Evolutionary conservation across 2,113 vertebrate genomes (phyloP).

Genomic region (Odontesthes bonariensis): DNA sequence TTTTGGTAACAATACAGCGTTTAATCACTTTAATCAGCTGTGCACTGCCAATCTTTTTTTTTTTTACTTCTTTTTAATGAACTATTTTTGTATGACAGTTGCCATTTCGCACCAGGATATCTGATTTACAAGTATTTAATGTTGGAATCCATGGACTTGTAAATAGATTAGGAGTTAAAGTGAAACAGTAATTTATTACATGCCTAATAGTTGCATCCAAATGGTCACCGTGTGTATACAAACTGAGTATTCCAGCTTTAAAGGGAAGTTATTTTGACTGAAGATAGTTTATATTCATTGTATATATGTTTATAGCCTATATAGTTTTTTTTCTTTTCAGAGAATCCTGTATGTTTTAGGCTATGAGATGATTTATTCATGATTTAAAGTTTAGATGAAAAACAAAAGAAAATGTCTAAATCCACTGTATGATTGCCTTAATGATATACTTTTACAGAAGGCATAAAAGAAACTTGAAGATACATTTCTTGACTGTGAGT

Average conservation of each 20-base stretch:
- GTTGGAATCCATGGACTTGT: constrained; percentile 90
- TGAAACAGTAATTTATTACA: constrained; percentile 93
- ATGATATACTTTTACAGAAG: constrained; percentile 94
- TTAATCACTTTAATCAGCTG: constrained; percentile 83
- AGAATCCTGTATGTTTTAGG: constrained; percentile 87
- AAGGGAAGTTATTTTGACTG: constrained; percentile 83
- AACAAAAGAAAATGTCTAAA: constrained; percentile 87
- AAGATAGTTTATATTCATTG: constrained; percentile 88
- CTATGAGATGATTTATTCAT: constrained; percentile 92
- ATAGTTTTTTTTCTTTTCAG: constrained; percentile 85
- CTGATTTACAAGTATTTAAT: constrained; percentile 92
- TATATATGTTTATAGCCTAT: constrained; percentile 88
- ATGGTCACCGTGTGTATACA: constrained; percentile 74
- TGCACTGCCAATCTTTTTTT: constrained; percentile 88
- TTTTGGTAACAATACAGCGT: constrained; percentile 84
- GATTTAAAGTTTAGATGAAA: constrained; percentile 80
- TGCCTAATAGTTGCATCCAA: constrained; percentile 72
- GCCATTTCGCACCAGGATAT: constrained; percentile 83
- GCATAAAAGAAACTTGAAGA: constrained; percentile 89
- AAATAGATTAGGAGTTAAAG: constrained; percentile 88
- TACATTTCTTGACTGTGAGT: constrained; percentile 82
- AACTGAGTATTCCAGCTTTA: constrained; percentile 85
- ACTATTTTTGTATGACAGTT: constrained; percentile 82
- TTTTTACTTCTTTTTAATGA: constrained; percentile 55
- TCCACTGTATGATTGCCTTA: constrained; percentile 92